phyloP scores from a whole-genome alignment of 2,888 invertebrate genomes.

The Trichogramma evanescens region DNA sequence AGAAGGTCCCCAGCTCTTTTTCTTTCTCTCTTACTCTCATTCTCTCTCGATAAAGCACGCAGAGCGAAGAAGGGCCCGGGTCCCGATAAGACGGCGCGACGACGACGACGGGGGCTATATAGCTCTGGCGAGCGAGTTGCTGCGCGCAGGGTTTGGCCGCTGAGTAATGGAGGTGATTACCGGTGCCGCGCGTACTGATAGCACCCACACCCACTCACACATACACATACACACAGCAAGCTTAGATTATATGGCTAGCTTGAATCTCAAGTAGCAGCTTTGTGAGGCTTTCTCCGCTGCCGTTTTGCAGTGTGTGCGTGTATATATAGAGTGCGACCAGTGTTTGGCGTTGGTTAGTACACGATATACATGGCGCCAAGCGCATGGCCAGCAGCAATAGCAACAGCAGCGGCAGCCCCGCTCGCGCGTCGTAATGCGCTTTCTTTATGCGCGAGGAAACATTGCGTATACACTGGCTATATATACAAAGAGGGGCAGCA shows the following conservation, averaged over 20 bases:
- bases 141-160: conserved; percentile 17
- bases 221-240: no score
- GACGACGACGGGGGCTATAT: no score
- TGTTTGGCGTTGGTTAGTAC: conserved; percentile 27
- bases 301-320: no score
- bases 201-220: not conserved
- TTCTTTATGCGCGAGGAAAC: conserved; percentile 18
- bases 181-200: conserved; percentile 15
- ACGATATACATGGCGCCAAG: conserved; percentile 26
- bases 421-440: conserved; percentile 6
- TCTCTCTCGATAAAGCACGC: no score
- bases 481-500: no score
- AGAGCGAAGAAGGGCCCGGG: no score
- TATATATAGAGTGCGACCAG: conserved; percentile 7
- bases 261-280: no score
- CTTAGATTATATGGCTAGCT: no score
- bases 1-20: no score
- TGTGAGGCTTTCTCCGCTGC: no score
- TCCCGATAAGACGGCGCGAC: no score
- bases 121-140: not conserved
- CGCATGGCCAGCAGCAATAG: not conserved
- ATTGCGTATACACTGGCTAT: not conserved
- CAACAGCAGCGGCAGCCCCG: not conserved
- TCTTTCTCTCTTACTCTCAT: no score
- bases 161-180: conserved; percentile 32